phyloP scores from a whole-genome alignment of 2,888 invertebrate species.

The Anthophora plumipes region DNA sequence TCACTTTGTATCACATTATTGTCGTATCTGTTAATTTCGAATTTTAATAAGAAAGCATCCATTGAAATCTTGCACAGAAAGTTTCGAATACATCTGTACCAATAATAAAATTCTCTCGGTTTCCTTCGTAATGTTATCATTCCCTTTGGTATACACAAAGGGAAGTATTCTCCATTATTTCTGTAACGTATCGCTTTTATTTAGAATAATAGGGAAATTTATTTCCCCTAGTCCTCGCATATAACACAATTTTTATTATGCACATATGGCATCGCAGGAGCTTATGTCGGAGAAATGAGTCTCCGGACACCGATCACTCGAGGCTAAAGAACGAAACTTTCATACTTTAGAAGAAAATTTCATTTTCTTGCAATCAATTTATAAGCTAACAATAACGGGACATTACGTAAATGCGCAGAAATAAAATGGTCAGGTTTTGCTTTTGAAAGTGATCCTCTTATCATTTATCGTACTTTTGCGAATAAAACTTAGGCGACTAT shows the following conservation, averaged over 20 bases:
- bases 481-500: neutral
- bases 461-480: neutral
- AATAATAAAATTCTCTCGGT: neutral
- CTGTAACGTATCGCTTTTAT: slow-evolving; percentile 9
- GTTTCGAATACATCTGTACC: neutral
- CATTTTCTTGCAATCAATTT: slow-evolving; percentile 24
- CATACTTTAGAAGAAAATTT: slow-evolving; percentile 2
- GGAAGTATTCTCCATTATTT: neutral
- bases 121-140: neutral
- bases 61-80: neutral
- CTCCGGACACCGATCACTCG: slow-evolving; percentile 26
- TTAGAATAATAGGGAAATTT: slow-evolving; percentile 1
- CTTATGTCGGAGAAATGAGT: slow-evolving; percentile 22
- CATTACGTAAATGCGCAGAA: neutral
- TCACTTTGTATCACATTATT: no score
- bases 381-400: neutral
- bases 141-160: neutral
- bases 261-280: slow-evolving; percentile 23
- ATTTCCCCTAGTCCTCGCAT: neutral
- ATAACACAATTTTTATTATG: slow-evolving; percentile 8
- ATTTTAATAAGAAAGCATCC: neutral
- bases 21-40: no score
- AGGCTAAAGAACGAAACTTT: slow-evolving; percentile 8
- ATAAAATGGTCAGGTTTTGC: neutral
- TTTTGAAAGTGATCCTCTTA: neutral